Evolutionary conservation across 2,113 vertebrate genomes (phyloP).

Genomic region (Cynoglossus semilaevis): DNA sequence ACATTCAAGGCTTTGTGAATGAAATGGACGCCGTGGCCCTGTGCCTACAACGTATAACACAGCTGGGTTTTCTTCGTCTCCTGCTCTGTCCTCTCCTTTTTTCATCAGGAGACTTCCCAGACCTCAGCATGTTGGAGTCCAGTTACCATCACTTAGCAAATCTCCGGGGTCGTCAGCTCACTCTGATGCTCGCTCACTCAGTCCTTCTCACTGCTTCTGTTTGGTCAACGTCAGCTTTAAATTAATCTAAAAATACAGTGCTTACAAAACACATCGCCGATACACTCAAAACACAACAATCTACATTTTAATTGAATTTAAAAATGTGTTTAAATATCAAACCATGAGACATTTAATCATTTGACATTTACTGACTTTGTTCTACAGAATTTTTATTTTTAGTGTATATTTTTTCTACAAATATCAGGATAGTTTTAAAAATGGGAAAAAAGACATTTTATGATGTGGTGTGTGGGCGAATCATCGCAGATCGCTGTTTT

Average conservation of each 20-base stretch:
- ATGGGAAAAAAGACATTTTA: neutral
- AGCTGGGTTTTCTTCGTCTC: conserved; percentile 44
- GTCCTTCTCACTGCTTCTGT: conserved; percentile 1
- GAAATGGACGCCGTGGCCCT: conserved; percentile 61
- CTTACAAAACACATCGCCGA: neutral
- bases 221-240: conserved; percentile 1
- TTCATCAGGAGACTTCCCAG: conserved; percentile 71
- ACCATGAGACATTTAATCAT: too few relatives aligned
- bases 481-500: conserved; percentile 4
- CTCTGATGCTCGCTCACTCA: conserved; percentile 9
- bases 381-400: too few relatives aligned
- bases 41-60: conserved; percentile 47
- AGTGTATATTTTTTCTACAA: too few relatives aligned
- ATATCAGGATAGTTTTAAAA: too few relatives aligned
- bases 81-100: conserved; percentile 38
- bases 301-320: too few relatives aligned
- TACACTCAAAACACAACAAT: neutral
- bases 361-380: too few relatives aligned
- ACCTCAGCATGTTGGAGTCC: conserved; percentile 70
- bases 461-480: neutral
- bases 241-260: conserved; percentile 5
- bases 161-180: conserved; percentile 49
- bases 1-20: conserved; percentile 71
- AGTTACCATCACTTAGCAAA: conserved; percentile 70
- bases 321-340: too few relatives aligned